A percentile compares a stretch with the other conserved stretches of the same genome.
Evolutionary conservation across 2,797 vertebrate species (phyloP).

Genomic region (Onychomys torridus): DNA sequence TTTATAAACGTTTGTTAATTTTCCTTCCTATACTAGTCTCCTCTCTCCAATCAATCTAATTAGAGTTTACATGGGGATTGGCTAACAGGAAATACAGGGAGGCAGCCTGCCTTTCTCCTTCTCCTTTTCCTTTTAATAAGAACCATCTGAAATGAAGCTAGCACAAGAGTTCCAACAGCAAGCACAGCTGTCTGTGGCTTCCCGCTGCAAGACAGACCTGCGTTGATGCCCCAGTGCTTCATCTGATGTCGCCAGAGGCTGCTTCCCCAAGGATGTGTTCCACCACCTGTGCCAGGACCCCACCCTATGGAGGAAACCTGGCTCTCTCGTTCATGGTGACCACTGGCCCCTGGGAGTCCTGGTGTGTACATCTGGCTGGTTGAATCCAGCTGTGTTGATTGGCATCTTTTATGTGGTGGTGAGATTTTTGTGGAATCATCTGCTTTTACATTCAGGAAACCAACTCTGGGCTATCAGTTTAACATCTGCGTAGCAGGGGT

Average conservation of each 20-base stretch:
- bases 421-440: constrained; percentile 18
- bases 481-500: not conserved
- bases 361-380: not conserved
- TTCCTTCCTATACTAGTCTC: constrained; percentile 37
- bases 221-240: not conserved
- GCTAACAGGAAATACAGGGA: constrained; percentile 67
- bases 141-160: constrained; percentile 76
- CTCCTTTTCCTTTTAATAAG: constrained; percentile 68
- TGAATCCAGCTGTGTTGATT: not conserved
- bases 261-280: not conserved
- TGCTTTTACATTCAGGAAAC: constrained; percentile 30
- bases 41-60: constrained; percentile 56
- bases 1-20: constrained; percentile 60
- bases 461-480: not conserved
- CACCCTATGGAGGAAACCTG: not conserved
- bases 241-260: not conserved
- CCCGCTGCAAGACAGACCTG: not conserved
- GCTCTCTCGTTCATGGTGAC: not conserved
- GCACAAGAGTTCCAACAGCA: constrained; percentile 16
- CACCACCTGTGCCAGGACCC: constrained; percentile 37
- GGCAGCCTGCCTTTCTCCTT: constrained; percentile 44
- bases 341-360: not conserved
- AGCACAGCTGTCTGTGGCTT: constrained; percentile 42
- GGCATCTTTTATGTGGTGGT: constrained; percentile 27
- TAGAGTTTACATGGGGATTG: constrained; percentile 50